Base-by-base conservation (phyloP, 2,888 invertebrate genomes). In the Frankliniella intonsa region DNA sequence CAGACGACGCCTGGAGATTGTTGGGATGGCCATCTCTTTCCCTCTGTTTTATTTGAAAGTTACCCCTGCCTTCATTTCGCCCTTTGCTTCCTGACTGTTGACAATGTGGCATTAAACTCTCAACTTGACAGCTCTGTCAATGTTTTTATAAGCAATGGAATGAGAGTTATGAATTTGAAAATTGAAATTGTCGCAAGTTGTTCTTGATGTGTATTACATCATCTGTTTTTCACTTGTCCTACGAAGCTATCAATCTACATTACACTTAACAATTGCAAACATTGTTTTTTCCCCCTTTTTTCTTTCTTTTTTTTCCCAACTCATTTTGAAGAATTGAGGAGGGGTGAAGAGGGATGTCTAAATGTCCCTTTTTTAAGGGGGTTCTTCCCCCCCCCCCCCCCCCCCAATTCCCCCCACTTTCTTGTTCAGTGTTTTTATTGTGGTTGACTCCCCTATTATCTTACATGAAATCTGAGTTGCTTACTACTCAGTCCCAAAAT, bases 1-100 rank as follows among this genome's bases (percentile, higher is more conserved):
- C 69, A 76, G 69, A 76, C 69, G 69, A 76, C 69, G 22, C 25
- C 69, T 25, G 69, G 69, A 76, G 69, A 25, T 76, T 76, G 9
- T 76, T 25, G 69, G 25, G 69, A 22, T 22, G 12, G 9, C 69
- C 62, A 62, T 62, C 69, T 76, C 69, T 76, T 76, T 25, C 25
- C 12, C 22, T 76, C 12, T 76, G 69, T 25, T 25, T 25, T 25
- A 76, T 22, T 25, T 76, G 25, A 76, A 25, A 76, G 69, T 76
- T 25, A 12, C 69, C 25, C 25, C 38, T 38, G 2, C 38, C 38
- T 25, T 12, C 69, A 25, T 8, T 76, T 22, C 22, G 69, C 0
- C 25, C 69, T 76, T 76, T 76, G 12, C 9, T 22, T 76, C 22
- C 69, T 76, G 25, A 12, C 12, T 69, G 19, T 25, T 76, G 69